phyloP scores from a whole-genome alignment of 2,888 invertebrate species.

The Aspidapion aeneum region DNA sequence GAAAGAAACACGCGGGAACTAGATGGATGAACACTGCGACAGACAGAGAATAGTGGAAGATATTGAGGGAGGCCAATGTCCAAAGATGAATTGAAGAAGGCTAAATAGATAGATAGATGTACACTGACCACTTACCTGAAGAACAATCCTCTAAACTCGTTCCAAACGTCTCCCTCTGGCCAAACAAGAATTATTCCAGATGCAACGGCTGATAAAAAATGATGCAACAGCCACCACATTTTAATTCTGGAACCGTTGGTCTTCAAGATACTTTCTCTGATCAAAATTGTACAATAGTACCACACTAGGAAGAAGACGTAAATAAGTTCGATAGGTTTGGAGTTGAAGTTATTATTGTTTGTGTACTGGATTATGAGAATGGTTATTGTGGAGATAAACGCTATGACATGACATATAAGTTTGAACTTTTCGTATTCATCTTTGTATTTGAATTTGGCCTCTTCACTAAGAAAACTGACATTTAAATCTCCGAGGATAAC shows the following conservation, averaged over 20 bases:
- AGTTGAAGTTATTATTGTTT: slow-evolving; percentile 53
- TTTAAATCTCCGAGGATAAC: slow-evolving; percentile 95
- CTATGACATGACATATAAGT: slow-evolving; percentile 85
- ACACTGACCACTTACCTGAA: slow-evolving; percentile 58
- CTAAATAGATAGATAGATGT: too few species aligned
- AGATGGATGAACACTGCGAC: too few species aligned
- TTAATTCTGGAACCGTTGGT: slow-evolving; percentile 95
- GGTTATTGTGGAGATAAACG: slow-evolving; percentile 74
- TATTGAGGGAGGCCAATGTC: too few species aligned
- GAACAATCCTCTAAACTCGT: slow-evolving; percentile 82
- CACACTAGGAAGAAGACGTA: slow-evolving; percentile 94
- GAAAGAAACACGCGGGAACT: too few species aligned
- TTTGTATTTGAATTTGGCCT: slow-evolving; percentile 87
- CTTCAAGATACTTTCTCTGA: slow-evolving; percentile 95
- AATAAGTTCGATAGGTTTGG: slow-evolving; percentile 75
- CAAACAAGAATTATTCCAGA: slow-evolving; percentile 93
- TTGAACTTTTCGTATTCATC: slow-evolving; percentile 98
- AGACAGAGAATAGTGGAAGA: too few species aligned
- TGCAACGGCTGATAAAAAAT: slow-evolving; percentile 92
- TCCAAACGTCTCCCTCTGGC: slow-evolving; percentile 92
- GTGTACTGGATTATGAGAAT: too few species aligned
- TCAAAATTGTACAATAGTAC: slow-evolving; percentile 99
- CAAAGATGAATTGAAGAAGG: too few species aligned
- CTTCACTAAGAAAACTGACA: slow-evolving; percentile 92
- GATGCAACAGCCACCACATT: slow-evolving; percentile 98